Evolutionary conservation across 2,113 vertebrate genomes (phyloP).

Genomic region (Melospiza georgiana): DNA sequence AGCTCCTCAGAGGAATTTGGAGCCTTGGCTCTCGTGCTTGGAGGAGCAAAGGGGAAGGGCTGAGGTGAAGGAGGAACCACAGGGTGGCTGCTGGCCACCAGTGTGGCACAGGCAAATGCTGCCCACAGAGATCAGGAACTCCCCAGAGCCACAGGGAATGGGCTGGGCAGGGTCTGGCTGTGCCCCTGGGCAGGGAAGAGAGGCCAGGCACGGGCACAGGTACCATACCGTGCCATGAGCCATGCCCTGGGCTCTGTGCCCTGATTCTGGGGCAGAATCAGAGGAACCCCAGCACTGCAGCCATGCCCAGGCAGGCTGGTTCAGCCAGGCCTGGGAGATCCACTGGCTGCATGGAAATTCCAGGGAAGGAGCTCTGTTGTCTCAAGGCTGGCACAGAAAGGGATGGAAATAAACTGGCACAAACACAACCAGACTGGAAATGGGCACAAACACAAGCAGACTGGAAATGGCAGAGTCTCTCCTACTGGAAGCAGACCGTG

Average conservation of each 20-base stretch:
- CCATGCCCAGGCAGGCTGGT: background rate
- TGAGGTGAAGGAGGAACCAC: background rate
- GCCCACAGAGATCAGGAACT: background rate
- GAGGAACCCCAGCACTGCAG: background rate
- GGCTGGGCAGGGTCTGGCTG: background rate
- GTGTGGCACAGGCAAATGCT: fast-evolving
- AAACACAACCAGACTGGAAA: background rate
- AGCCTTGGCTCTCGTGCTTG: background rate
- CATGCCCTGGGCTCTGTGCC: background rate
- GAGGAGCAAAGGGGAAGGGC: background rate
- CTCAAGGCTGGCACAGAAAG: background rate
- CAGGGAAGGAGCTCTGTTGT: background rate
- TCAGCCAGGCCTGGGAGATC: background rate
- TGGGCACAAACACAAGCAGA: background rate
- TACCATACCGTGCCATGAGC: background rate
- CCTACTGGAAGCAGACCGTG: background rate
- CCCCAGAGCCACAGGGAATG: background rate
- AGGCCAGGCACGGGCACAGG: background rate
- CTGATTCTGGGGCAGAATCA: background rate
- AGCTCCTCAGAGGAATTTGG: background rate
- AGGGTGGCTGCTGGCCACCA: background rate
- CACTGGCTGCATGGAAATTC: background rate
- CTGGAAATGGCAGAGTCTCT: background rate
- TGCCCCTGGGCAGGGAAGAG: background rate
- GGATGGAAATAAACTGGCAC: background rate